Evolutionary conservation across 2,797 vertebrate species (phyloP), one percentile per base, ranked within the genome.

Genomic region (Semotilus atromaculatus): DNA sequence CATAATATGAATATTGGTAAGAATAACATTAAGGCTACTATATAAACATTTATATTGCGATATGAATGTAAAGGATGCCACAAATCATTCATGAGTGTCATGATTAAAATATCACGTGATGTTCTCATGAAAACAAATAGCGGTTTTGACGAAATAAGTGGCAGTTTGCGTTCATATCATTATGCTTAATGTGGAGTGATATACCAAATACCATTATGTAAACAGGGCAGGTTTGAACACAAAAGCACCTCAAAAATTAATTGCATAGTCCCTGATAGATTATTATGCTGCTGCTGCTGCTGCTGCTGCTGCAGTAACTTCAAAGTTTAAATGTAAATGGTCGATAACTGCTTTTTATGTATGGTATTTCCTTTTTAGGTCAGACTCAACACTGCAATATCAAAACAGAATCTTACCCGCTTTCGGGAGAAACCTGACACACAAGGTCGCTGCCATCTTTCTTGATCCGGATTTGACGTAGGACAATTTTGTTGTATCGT

Each of bases 381-480:
- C 16, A 40, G 18, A 3, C 26, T 10, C 19, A 7, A 53, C 7
- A 38, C 16, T 36, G n/a, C 1, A 0, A 43, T 7, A 1, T 29
- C 0, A 11, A 26, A 8, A 58, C 7, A n/a, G 0, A 62, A 85
- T 14, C 64, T 91, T 95, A 96, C 95, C 95, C 16, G 91, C 91
- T 91, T 92, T 95, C 1, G 89, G 85, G 5, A 95, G 23, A 2
- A 94, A 64, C 68, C 87, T 93, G 3, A 66, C 48, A 89, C 91
- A 96, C 93, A 96, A 96, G 95, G 95, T 96, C 95, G 95, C 93
- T 81, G 95, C 94, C 95, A 96, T 96, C 62, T 94, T 92, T 96
- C 66, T 94, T 92, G 36, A 5, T 85, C 84, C 72, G 92, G 90
- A 84, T 68, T 81, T 91, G 89, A 76, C 80, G 81, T 51, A 2